phyloP scores from a whole-genome alignment of 2,888 invertebrate genomes.

The Polia nebulosa region DNA sequence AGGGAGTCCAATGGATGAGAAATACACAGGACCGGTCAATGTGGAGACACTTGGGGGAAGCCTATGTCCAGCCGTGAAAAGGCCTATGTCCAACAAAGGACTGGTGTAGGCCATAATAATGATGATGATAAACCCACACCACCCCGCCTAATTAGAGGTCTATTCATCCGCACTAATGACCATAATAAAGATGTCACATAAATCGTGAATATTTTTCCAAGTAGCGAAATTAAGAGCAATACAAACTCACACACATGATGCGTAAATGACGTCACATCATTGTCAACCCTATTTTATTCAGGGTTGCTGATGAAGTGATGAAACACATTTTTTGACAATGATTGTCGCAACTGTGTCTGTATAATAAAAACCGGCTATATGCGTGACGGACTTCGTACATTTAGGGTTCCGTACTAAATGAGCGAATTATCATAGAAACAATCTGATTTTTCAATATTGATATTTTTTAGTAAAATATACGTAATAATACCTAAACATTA shows the following conservation, averaged over 20 bases:
- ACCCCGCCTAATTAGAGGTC: neutral
- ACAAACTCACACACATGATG: neutral
- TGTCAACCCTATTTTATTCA: slow-evolving; percentile 36
- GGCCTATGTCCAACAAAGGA: neutral
- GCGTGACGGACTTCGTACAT: no score
- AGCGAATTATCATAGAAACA: no score
- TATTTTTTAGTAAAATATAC: no score
- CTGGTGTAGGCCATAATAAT: neutral
- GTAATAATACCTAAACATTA: no score
- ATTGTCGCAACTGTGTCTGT: slow-evolving; percentile 26
- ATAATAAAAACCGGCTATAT: no score
- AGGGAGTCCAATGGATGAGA: no score
- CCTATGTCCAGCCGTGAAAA: no score
- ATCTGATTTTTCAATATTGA: no score
- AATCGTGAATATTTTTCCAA: slow-evolving; percentile 7
- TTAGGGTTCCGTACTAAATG: no score
- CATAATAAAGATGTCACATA: neutral
- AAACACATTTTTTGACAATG: slow-evolving; percentile 38
- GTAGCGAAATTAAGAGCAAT: neutral
- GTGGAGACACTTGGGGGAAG: no score
- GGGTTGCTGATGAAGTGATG: slow-evolving; percentile 24
- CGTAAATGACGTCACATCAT: slow-evolving; percentile 12
- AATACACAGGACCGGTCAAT: no score
- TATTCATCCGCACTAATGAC: neutral
- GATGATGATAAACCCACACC: neutral